Percentiles rank a stretch among this genome's conserved stretches.
Evolutionary conservation across 2,113 vertebrate species (phyloP).

Genomic region (Electrona antarctica): DNA sequence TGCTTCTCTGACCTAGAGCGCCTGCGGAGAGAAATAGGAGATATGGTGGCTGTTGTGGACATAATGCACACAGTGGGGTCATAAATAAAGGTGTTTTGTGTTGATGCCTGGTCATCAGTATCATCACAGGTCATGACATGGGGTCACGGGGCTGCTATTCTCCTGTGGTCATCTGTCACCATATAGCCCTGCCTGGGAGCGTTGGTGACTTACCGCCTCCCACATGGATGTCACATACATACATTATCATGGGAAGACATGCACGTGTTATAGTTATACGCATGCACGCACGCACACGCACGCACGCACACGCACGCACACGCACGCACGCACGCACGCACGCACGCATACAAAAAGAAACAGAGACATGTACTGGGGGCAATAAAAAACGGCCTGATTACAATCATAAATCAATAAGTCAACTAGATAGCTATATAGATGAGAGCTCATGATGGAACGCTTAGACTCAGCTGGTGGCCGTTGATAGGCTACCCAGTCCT

Average conservation of each 20-base stretch:
- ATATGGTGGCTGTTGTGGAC: not conserved
- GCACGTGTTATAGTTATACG: no score
- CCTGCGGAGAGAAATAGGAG: not conserved
- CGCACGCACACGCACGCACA: no score
- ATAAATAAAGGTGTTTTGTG: not conserved
- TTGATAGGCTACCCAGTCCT: not conserved
- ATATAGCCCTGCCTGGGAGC: not conserved
- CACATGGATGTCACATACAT: no score
- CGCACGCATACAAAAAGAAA: no score
- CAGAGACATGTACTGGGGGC: not conserved
- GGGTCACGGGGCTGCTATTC: slow-evolving; percentile 8
- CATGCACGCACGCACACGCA: no score
- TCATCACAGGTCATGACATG: slow-evolving; percentile 3
- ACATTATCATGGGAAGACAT: no score
- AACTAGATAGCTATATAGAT: not conserved
- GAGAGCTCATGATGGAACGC: not conserved
- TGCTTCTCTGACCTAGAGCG: no score
- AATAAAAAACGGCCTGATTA: not conserved
- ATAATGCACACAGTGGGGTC: not conserved
- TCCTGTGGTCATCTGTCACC: slow-evolving; percentile 10
- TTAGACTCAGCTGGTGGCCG: not conserved
- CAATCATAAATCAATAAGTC: not conserved
- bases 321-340: no score
- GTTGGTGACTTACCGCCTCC: slow-evolving; percentile 14
- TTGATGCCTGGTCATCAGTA: slow-evolving; percentile 3